Evolutionary conservation across 2,888 invertebrate species (phyloP).

Genomic region (Monopis laevigella): DNA sequence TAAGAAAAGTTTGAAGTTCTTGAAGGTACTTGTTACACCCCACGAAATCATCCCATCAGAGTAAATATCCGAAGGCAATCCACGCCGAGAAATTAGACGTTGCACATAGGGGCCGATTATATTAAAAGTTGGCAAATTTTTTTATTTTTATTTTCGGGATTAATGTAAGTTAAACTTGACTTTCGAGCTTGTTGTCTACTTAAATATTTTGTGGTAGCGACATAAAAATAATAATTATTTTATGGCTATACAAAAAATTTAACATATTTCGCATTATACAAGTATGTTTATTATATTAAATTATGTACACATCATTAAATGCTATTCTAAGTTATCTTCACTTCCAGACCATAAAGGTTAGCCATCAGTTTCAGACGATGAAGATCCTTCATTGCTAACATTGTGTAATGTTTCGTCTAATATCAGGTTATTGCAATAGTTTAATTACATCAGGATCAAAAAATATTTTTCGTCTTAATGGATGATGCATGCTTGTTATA

Average conservation of each 20-base stretch:
- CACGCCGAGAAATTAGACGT: too few species aligned
- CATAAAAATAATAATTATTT: slow-evolving; percentile 4
- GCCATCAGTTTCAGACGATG: slow-evolving; percentile 6
- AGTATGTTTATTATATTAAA: slow-evolving; percentile 4
- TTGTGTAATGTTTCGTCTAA: slow-evolving; percentile 6
- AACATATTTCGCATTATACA: slow-evolving; percentile 6
- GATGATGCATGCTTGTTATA: slow-evolving; percentile 4
- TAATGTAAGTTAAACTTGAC: background rate
- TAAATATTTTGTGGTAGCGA: slow-evolving; percentile 2
- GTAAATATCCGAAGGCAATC: too few species aligned
- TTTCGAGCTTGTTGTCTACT: background rate
- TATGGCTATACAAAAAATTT: slow-evolving; percentile 2
- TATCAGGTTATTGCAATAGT: slow-evolving; percentile 2
- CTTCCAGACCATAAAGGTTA: slow-evolving; percentile 5
- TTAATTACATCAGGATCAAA: slow-evolving; percentile 5
- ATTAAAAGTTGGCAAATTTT: slow-evolving; percentile 5
- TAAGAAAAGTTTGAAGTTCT: too few species aligned
- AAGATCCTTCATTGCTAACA: slow-evolving; percentile 1
- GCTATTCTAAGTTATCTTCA: slow-evolving; percentile 1
- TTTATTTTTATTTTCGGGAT: slow-evolving; percentile 1
- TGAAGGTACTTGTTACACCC: too few species aligned
- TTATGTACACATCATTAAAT: too few species aligned
- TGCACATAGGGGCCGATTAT: slow-evolving; percentile 5
- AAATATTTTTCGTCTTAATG: slow-evolving; percentile 4
- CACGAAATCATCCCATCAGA: too few species aligned